Evolutionary conservation across 1,140 invertebrate genomes (phyloP).

Genomic region (Pissodes strobi): DNA sequence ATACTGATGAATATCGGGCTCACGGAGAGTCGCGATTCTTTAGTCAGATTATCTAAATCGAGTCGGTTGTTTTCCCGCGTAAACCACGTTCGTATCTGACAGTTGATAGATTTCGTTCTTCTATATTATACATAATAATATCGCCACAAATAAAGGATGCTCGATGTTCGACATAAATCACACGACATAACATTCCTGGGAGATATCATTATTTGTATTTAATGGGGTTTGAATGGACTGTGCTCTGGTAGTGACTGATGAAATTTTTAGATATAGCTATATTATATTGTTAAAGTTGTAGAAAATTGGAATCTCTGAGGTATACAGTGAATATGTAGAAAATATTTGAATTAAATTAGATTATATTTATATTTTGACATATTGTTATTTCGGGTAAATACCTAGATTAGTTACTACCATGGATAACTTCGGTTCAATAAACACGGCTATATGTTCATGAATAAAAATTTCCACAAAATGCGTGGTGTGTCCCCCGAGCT

Average conservation of each 20-base stretch:
- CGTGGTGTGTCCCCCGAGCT: no score
- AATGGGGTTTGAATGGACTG: constrained; percentile 20
- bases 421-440: no score
- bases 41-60: constrained; percentile 39
- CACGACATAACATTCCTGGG: constrained; percentile 36
- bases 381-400: no score
- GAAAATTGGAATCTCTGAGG: no score
- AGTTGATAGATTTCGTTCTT: constrained; percentile 43
- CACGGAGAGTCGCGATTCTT: constrained; percentile 36
- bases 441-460: no score
- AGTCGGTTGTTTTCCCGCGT: constrained; percentile 31
- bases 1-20: constrained; percentile 43
- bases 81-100: constrained; percentile 32
- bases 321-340: no score
- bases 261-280: constrained; percentile 20
- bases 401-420: no score
- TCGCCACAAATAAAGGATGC: constrained; percentile 32
- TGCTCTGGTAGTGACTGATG: constrained; percentile 2
- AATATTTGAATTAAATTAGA: no score
- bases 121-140: constrained; percentile 42
- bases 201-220: constrained; percentile 37
- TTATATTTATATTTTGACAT: no score
- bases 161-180: constrained; percentile 39
- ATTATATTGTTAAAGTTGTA: neutral
- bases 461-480: no score